These are phyloP conservation scores for Oryzias celebensis DNA, from an alignment of 2,113 vertebrate species.

Conservation along the genomic window DNA sequence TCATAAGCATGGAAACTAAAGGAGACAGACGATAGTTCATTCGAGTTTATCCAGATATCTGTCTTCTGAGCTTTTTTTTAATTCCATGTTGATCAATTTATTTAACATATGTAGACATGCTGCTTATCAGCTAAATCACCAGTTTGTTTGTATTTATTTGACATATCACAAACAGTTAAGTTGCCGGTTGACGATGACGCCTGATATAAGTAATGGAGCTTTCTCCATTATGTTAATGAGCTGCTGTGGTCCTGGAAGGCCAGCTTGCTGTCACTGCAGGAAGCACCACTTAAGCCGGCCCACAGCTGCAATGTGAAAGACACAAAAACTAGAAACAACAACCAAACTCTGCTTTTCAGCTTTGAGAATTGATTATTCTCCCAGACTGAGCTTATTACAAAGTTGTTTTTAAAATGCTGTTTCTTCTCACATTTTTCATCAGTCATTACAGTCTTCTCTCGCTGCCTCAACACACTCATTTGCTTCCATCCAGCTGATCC, in stretches of 20 bases:
- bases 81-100: too few relatives aligned
- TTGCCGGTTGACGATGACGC: constrained; percentile 23
- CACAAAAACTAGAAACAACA: constrained; percentile 20
- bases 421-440: constrained; percentile 17
- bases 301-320: constrained; percentile 45
- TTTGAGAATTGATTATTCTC: constrained; percentile 26
- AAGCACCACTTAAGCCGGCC: constrained; percentile 15
- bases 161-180: too few relatives aligned
- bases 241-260: neutral
- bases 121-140: too few relatives aligned
- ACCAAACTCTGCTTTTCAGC: constrained; percentile 11
- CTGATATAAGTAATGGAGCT: constrained; percentile 41
- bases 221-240: constrained; percentile 23
- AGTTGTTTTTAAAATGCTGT: constrained; percentile 27
- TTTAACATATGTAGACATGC: too few relatives aligned
- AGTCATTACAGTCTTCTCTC: constrained; percentile 38
- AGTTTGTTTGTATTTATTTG: too few relatives aligned
- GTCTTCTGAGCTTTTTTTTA: too few relatives aligned
- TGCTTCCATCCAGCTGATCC: constrained; percentile 42
- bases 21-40: too few relatives aligned
- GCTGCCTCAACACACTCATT: constrained; percentile 38
- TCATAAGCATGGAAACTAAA: too few relatives aligned
- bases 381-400: constrained; percentile 26
- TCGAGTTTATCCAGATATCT: too few relatives aligned
- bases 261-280: constrained; percentile 8